Evolutionary conservation across 2,888 invertebrate genomes (phyloP), one percentile per base, ranked within the genome.

Genomic region (Hipparchia sbordonii): DNA sequence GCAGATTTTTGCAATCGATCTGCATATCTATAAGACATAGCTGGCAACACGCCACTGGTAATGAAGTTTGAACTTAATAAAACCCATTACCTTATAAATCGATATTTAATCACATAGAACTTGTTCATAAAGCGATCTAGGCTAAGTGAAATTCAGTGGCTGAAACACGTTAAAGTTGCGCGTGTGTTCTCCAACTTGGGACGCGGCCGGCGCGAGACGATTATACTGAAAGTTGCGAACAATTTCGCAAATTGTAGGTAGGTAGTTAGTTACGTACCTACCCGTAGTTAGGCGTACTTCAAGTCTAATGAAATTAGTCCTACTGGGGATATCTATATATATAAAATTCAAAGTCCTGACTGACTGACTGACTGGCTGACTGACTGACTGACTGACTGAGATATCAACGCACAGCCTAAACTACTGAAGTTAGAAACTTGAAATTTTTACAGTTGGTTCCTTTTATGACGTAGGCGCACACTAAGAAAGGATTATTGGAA

Each of bases 91-190:
- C 6, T 48, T 48, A 66, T 54, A 57, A 67, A 56, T 67, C 67
- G 67, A 67, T 67, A 45, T 12, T 57, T 23, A 46, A 46, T 57
- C 39, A 57, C 67, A 67, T 2, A 45, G 33, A 68, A 68, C 33
- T 60, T 68, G 59, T 69, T 52, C 61, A 60, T 61, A 62, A 52
- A 62, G 52, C 54, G 69, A 69, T 69, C 45, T 71, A 70, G 70
- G 68, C 71, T 78, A 77, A 73, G 74, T 79, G 76, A 81, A 82
- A 79, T 80, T 77, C 80, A 77, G 72, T 77, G 73, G 74, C 79
- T 78, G 75, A 62, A 77, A 78, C 75, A 77, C 76, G 71, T 77
- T 76, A 78, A 79, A 79, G 78, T 78, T 78, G 72, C 74, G 76
- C 74, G 76, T 77, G 79, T 78, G 71, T 63, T 68, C 72, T 33